Evolutionary conservation across 1,140 invertebrate genomes (phyloP).

Genomic region (Paracyclopina nana): DNA sequence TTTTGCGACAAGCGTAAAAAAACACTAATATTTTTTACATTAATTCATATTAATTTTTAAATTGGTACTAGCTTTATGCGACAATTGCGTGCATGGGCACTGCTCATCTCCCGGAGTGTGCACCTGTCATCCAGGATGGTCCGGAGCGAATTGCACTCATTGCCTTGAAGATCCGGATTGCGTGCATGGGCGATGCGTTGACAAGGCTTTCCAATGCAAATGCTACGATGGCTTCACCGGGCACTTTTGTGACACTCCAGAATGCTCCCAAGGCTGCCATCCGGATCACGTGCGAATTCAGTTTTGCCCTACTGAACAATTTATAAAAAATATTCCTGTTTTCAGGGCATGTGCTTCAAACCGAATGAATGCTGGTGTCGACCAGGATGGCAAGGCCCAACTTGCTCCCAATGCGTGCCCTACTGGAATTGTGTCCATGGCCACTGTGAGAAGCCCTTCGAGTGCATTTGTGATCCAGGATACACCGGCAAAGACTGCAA

Average conservation of each 20-base stretch:
- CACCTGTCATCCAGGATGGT: conserved; percentile 34
- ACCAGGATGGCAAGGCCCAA: background rate
- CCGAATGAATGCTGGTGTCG: background rate
- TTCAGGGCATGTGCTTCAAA: background rate
- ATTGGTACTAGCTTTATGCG: too few species aligned
- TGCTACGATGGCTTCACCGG: conserved; percentile 35
- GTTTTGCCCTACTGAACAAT: too few species aligned
- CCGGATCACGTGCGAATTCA: too few species aligned
- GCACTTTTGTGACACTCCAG: background rate
- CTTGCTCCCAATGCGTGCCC: background rate
- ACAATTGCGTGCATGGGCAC: too few species aligned
- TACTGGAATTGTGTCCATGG: background rate
- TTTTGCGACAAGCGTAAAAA: conserved; percentile 2
- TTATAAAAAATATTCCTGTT: background rate
- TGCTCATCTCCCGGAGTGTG: too few species aligned
- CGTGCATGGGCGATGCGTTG: conserved; percentile 33
- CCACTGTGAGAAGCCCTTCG: background rate
- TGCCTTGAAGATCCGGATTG: conserved; percentile 35
- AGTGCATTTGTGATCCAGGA: conserved; percentile 6
- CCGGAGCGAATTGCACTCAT: conserved; percentile 31
- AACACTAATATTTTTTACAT: too few species aligned
- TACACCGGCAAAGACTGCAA: background rate
- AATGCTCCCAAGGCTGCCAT: background rate
- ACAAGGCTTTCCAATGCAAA: conserved; percentile 35
- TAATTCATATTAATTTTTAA: too few species aligned